Percentiles rank a stretch among this genome's conserved stretches.
Conservation (phyloP, 2,113 vertebrate species). For the Glaucidium brasilianum region DNA sequence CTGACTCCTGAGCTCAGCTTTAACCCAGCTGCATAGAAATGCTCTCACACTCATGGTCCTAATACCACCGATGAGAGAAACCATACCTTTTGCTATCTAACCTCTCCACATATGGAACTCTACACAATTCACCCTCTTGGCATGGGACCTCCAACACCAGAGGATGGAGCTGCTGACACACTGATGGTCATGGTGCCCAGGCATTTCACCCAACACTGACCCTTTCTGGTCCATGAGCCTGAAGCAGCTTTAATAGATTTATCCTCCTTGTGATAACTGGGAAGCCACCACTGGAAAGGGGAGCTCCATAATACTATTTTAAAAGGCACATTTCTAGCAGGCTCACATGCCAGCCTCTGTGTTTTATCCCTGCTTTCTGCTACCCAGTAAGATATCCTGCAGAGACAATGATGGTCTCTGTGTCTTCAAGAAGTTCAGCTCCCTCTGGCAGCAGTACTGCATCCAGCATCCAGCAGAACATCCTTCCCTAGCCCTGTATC, state of each 20-base stretch:
- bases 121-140: rapidly evolving
- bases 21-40: neutral
- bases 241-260: neutral
- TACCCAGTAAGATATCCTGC: neutral
- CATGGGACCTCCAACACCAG: rapidly evolving
- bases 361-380: neutral
- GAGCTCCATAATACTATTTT: neutral
- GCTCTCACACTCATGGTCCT: neutral
- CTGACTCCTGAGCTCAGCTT: neutral
- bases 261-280: neutral
- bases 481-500: neutral
- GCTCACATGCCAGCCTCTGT: neutral
- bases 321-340: neutral
- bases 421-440: neutral
- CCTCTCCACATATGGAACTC: neutral
- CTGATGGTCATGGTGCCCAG: rapidly evolving
- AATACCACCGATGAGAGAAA: neutral
- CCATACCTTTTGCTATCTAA: neutral
- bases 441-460: neutral
- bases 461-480: constrained; percentile 22
- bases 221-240: neutral
- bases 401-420: neutral
- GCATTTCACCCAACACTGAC: neutral
- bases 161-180: neutral
- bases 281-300: neutral